Conservation (phyloP, 2,797 vertebrate genomes). For the Catharus ustulatus region DNA sequence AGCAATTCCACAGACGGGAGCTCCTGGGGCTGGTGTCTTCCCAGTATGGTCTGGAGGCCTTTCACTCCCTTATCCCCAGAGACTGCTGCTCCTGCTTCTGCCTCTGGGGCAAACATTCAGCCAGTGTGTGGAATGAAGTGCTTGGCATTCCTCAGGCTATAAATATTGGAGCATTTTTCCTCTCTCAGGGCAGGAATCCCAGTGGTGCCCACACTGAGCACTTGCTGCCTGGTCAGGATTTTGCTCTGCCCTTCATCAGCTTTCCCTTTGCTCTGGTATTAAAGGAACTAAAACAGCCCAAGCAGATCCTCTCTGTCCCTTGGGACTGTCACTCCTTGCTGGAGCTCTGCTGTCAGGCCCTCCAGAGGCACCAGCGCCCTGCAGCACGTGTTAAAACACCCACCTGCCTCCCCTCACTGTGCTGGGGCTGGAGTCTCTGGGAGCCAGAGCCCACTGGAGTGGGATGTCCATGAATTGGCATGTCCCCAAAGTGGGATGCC, state of each 20-base stretch:
- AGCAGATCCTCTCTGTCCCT: rapidly evolving
- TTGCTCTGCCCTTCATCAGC: background rate
- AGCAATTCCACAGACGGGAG: background rate
- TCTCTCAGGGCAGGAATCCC: background rate
- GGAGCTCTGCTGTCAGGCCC: background rate
- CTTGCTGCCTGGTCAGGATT: background rate
- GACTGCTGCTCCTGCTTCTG: background rate
- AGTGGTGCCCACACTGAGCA: rapidly evolving
- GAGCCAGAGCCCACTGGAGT: background rate
- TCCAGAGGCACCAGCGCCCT: background rate
- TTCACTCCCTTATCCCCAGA: background rate
- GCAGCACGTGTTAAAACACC: rapidly evolving
- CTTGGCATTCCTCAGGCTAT: background rate
- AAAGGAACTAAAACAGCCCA: background rate
- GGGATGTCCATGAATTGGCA: background rate
- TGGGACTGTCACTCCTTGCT: rapidly evolving
- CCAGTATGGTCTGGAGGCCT: rapidly evolving
- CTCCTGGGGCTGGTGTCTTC: background rate
- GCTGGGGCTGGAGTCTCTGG: rapidly evolving
- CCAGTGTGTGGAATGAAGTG: background rate
- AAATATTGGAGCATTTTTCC: background rate
- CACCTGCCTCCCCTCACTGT: rapidly evolving
- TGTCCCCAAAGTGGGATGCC: background rate
- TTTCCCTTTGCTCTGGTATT: background rate
- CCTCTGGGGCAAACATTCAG: background rate